phyloP scores from a whole-genome alignment of 2,888 invertebrate species.

The Sarcophaga caerulescens region DNA sequence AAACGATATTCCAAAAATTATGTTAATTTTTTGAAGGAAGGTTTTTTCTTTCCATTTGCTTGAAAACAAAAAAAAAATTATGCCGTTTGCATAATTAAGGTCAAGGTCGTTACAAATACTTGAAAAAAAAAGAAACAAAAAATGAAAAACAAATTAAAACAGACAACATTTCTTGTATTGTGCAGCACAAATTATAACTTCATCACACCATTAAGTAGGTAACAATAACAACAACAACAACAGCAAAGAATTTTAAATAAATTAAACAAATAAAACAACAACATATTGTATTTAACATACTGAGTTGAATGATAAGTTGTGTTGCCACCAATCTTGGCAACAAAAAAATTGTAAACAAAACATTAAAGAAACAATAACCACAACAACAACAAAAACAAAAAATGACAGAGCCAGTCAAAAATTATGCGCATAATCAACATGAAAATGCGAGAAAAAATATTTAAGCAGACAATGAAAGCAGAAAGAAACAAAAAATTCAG shows the following conservation, averaged over 20 bases:
- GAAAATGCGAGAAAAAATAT: conserved; percentile 73
- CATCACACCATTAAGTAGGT: conserved; percentile 38
- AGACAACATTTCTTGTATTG: not conserved
- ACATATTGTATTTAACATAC: conserved; percentile 5
- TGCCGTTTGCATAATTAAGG: conserved; percentile 62
- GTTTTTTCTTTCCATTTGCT: not conserved
- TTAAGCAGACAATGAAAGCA: conserved; percentile 30
- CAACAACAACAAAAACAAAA: conserved; percentile 50
- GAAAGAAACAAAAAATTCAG: not conserved
- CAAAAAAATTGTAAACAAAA: conserved; percentile 53
- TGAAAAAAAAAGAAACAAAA: not conserved
- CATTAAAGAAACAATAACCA: conserved; percentile 48
- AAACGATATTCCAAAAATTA: conserved; percentile 7
- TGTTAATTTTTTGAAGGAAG: conserved; percentile 24
- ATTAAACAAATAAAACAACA: conserved; percentile 24
- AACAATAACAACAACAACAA: not conserved
- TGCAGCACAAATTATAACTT: conserved; percentile 33
- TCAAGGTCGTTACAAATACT: conserved; percentile 64
- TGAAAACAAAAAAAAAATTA: not conserved
- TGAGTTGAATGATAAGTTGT: conserved; percentile 56
- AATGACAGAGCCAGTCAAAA: conserved; percentile 69
- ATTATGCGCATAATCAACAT: conserved; percentile 80
- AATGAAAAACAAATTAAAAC: not conserved
- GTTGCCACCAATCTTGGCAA: not conserved
- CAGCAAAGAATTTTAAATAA: conserved; percentile 39